Conservation (phyloP, 2,113 vertebrate genomes). For the Tupaia chinensis region DNA sequence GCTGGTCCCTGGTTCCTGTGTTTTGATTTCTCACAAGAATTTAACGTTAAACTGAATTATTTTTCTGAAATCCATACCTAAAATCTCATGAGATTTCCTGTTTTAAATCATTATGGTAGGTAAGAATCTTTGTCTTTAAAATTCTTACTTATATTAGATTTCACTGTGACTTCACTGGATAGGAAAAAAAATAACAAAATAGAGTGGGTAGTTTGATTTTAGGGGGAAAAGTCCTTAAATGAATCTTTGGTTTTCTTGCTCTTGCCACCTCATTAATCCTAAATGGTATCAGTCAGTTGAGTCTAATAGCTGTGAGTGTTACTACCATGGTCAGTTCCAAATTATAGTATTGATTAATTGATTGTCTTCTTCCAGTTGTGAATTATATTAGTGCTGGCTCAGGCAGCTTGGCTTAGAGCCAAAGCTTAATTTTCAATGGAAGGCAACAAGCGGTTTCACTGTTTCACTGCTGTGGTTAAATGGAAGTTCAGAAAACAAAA, state of each 20-base stretch:
- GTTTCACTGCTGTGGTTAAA: conserved; percentile 74
- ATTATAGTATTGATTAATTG: conserved; percentile 91
- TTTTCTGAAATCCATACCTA: conserved; percentile 20
- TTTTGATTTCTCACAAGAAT: conserved; percentile 30
- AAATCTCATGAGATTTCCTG: not conserved
- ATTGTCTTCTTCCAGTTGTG: conserved; percentile 88
- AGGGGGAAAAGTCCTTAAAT: conserved; percentile 79
- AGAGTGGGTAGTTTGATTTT: conserved; percentile 71
- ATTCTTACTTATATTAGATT: conserved; percentile 74
- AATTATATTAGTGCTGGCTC: conserved; percentile 85
- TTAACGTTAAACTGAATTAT: not conserved
- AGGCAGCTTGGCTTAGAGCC: conserved; percentile 79
- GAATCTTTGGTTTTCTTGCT: conserved; percentile 81
- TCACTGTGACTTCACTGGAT: conserved; percentile 61
- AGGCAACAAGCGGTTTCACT: conserved; percentile 72
- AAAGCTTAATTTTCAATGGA: conserved; percentile 82
- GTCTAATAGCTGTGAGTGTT: conserved; percentile 86
- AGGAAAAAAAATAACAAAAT: conserved; percentile 77
- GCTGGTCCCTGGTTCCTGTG: not conserved
- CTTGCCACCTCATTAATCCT: conserved; percentile 87
- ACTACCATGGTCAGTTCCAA: conserved; percentile 87
- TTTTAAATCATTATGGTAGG: conserved; percentile 7
- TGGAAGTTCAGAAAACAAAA: conserved; percentile 66
- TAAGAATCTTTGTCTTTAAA: conserved; percentile 71
- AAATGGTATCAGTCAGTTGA: conserved; percentile 86